Evolutionary conservation across 2,797 vertebrate species (phyloP).

Genomic region (Pangasius macronema): DNA sequence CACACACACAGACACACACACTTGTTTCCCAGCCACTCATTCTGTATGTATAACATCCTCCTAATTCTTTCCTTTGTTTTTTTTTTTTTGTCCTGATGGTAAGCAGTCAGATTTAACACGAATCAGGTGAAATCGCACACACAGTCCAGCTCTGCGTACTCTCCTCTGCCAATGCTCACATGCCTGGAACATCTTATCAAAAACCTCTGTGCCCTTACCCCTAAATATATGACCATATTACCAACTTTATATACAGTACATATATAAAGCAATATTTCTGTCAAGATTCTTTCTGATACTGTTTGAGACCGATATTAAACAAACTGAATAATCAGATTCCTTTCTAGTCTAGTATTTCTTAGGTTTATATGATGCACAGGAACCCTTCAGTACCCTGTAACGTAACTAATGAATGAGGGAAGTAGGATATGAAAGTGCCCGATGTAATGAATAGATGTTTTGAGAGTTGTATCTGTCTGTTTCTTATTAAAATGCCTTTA

Average conservation of each 20-base stretch:
- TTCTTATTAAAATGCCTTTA: neutral
- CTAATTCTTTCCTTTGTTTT: neutral
- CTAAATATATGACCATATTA: neutral
- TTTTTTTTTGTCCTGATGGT: constrained; percentile 6
- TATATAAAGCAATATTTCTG: neutral
- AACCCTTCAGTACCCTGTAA: constrained; percentile 2
- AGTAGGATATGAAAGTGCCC: constrained; percentile 23
- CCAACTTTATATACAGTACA: neutral
- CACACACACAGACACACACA: neutral
- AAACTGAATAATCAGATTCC: neutral
- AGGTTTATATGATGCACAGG: neutral
- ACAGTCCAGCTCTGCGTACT: neutral
- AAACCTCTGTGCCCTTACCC: neutral
- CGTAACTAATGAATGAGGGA: constrained; percentile 13
- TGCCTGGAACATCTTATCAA: neutral
- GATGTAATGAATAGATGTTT: neutral
- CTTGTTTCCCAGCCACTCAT: constrained; percentile 2
- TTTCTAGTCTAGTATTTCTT: neutral
- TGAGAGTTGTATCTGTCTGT: neutral
- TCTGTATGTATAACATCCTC: constrained; percentile 26
- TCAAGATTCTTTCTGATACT: neutral
- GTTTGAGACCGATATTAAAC: neutral
- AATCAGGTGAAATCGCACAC: constrained; percentile 30
- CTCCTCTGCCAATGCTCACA: neutral
- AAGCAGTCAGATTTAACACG: constrained; percentile 16